A percentile compares a stretch with the other conserved stretches of the same genome.
Conservation (phyloP, 2,113 vertebrate species). For the Dromas ardeola region DNA sequence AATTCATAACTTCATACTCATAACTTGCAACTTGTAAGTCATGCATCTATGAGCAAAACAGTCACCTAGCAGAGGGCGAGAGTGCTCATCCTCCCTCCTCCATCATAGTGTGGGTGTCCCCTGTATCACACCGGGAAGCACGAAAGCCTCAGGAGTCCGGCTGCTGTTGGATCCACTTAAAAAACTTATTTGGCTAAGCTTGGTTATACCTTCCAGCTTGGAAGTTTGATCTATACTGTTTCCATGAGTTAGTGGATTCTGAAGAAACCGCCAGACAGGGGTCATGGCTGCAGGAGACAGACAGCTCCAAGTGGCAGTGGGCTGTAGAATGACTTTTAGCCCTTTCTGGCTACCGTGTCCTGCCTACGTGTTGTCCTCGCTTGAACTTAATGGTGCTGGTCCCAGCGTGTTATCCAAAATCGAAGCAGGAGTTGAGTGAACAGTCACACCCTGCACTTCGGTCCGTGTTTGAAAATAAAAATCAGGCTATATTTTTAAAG, state of each 20-base stretch:
- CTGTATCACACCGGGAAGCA: neutral
- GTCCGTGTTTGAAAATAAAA: neutral
- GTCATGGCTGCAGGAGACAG: neutral
- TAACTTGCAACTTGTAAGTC: neutral
- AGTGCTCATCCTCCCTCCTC: neutral
- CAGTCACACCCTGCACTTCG: neutral
- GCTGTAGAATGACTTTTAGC: neutral
- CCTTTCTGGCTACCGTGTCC: neutral
- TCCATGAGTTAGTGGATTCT: neutral
- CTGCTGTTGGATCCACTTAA: neutral
- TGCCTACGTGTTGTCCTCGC: neutral
- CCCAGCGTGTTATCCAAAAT: neutral
- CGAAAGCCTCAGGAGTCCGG: neutral
- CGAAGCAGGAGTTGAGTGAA: neutral
- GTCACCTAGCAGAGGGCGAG: neutral
- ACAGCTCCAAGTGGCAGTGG: neutral
- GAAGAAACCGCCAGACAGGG: neutral
- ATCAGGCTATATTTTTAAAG: neutral
- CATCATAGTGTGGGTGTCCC: rapidly evolving
- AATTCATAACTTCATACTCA: neutral
- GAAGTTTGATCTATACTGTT: neutral
- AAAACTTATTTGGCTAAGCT: neutral
- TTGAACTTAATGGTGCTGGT: neutral
- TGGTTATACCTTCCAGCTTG: neutral
- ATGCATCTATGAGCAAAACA: neutral